Percentiles rank a stretch among this genome's conserved stretches.
Conservation (phyloP, 2,797 vertebrate species). For the Malurus leucopterus region DNA sequence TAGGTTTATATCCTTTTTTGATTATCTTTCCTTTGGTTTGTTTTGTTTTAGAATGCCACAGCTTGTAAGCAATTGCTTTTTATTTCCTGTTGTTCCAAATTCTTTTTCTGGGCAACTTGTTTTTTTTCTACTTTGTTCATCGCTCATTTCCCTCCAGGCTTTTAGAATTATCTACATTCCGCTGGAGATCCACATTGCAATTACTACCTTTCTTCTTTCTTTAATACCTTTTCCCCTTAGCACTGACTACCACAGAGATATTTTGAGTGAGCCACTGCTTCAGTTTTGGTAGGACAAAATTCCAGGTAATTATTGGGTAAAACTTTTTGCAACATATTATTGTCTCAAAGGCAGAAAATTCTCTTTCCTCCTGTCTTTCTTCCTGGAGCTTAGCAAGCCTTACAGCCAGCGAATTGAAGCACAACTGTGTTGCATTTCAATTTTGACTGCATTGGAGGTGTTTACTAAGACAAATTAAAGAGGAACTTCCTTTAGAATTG, state of each 20-base stretch:
- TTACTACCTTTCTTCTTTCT: background rate
- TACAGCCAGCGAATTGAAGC: fast-evolving
- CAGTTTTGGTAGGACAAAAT: background rate
- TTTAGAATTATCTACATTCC: background rate
- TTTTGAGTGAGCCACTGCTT: background rate
- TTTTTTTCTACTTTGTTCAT: background rate
- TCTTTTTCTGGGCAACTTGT: background rate
- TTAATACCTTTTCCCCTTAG: background rate
- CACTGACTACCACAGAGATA: background rate
- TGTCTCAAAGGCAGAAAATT: background rate
- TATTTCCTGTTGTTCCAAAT: background rate
- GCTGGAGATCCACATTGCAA: background rate
- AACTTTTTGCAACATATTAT: background rate
- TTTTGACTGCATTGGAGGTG: background rate
- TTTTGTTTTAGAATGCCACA: background rate
- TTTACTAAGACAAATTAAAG: conserved; percentile 32
- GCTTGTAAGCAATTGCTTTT: background rate
- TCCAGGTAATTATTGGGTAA: background rate
- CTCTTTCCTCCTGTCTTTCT: background rate
- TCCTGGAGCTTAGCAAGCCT: background rate
- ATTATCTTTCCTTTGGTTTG: background rate
- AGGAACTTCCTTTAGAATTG: conserved; percentile 44
- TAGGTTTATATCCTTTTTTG: background rate
- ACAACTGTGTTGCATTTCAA: background rate
- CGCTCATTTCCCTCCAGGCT: background rate